A percentile compares a stretch with the other conserved stretches of the same genome.
These are phyloP conservation scores for Drosophila fulvimacula DNA, from an alignment of 2,888 invertebrate genomes.

Conservation along the genomic window DNA sequence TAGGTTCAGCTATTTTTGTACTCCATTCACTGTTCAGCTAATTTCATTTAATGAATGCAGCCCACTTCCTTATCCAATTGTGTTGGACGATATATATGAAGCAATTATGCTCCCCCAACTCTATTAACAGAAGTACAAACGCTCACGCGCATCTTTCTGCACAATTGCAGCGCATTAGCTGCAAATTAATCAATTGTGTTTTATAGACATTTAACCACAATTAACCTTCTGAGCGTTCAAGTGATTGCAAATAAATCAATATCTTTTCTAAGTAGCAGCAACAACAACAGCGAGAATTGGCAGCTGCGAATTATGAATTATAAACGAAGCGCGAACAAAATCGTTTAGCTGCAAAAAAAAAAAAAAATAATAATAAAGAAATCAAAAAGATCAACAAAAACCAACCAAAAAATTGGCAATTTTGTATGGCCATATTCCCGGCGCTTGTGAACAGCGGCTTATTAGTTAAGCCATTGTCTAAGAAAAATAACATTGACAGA, in stretches of 20 bases:
- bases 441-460: slow-evolving; percentile 34
- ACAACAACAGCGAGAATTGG: slow-evolving; percentile 25
- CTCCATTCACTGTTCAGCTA: slow-evolving; percentile 1
- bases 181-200: slow-evolving; percentile 71
- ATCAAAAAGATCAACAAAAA: not conserved
- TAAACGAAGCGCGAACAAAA: slow-evolving; percentile 69
- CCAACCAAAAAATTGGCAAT: slow-evolving; percentile 58
- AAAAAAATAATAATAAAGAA: slow-evolving; percentile 20
- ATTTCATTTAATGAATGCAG: slow-evolving; percentile 24
- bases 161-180: slow-evolving; percentile 43
- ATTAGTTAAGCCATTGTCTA: slow-evolving; percentile 49
- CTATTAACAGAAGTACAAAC: not conserved
- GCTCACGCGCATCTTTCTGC: slow-evolving; percentile 12
- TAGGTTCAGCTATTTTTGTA: no score
- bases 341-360: slow-evolving; percentile 49
- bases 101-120: not conserved
- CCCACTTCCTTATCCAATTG: slow-evolving; percentile 52
- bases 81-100: slow-evolving; percentile 43
- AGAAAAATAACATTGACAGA: slow-evolving; percentile 22
- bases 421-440: slow-evolving; percentile 57
- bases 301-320: slow-evolving; percentile 58
- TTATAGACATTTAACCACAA: slow-evolving; percentile 69
- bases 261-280: slow-evolving; percentile 47
- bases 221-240: slow-evolving; percentile 75
- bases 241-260: slow-evolving; percentile 72